A percentile compares a stretch with the other conserved stretches of the same genome.
Conservation (phyloP, 2,797 vertebrate species). For the Heliangelus exortis region DNA sequence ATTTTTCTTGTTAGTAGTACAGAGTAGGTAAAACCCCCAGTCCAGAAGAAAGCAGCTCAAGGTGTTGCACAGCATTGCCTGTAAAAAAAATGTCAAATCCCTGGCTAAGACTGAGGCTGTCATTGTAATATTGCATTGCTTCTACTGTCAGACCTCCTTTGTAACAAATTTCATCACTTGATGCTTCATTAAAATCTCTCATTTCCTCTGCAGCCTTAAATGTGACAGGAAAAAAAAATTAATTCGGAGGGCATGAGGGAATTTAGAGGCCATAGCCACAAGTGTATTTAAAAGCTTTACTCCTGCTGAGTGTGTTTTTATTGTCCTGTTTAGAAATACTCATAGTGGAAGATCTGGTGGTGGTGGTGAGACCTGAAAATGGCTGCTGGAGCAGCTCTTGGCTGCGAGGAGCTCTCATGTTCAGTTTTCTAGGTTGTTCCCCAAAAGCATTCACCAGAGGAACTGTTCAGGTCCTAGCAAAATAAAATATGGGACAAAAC, state of each 20-base stretch:
- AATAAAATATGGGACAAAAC: neutral
- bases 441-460: neutral
- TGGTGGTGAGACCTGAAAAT: neutral
- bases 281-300: neutral
- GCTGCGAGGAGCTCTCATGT: neutral
- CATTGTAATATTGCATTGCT: neutral
- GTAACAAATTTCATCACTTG: neutral
- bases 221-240: neutral
- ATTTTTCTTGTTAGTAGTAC: conserved; percentile 8
- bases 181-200: neutral
- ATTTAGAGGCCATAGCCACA: neutral
- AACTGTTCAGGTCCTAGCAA: neutral
- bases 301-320: neutral
- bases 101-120: neutral
- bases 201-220: neutral
- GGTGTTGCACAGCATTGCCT: neutral
- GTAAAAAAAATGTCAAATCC: neutral
- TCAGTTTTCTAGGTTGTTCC: neutral
- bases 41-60: neutral
- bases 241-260: neutral
- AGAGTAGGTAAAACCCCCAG: neutral
- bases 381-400: neutral
- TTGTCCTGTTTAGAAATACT: neutral
- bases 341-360: neutral
- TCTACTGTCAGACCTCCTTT: neutral